These are phyloP conservation scores for Agriopis aurantiaria DNA, from an alignment of 2,888 invertebrate species.

Conservation along the genomic window DNA sequence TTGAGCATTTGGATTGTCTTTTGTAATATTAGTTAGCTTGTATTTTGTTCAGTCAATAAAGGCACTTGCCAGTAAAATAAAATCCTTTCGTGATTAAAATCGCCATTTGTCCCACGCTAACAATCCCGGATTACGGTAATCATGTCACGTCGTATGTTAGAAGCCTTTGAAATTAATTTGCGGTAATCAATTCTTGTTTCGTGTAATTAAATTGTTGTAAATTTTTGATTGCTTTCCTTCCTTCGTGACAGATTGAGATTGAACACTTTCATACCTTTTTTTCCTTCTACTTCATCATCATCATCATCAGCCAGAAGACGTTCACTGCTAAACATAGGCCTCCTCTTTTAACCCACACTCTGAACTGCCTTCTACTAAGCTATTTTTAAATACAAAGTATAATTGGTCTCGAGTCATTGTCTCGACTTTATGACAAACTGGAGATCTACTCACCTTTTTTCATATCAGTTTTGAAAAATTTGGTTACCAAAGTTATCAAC, in stretches of 20 bases:
- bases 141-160: slow-evolving; percentile 82
- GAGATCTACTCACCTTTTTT: no score
- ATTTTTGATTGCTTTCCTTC: slow-evolving; percentile 42
- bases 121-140: slow-evolving; percentile 75
- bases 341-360: no score
- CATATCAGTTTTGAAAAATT: no score
- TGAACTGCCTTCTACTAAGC: no score
- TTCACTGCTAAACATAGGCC: no score
- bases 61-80: neutral
- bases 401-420: no score
- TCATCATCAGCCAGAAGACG: no score
- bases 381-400: neutral
- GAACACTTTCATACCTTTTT: slow-evolving; percentile 16
- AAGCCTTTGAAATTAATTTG: slow-evolving; percentile 76
- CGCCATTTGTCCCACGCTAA: slow-evolving; percentile 1
- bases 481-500: no score
- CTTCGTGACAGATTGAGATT: slow-evolving; percentile 34
- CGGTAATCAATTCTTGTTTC: slow-evolving; percentile 74
- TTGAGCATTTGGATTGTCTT: no score
- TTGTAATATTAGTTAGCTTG: no score
- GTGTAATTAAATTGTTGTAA: slow-evolving; percentile 51
- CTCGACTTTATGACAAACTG: neutral
- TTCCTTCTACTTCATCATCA: no score
- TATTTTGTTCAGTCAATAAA: no score
- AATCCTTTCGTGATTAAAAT: slow-evolving; percentile 9